Evolutionary conservation across 2,113 vertebrate species (phyloP), one percentile per base, ranked within the genome.

Genomic region (Etheostoma spectabile): DNA sequence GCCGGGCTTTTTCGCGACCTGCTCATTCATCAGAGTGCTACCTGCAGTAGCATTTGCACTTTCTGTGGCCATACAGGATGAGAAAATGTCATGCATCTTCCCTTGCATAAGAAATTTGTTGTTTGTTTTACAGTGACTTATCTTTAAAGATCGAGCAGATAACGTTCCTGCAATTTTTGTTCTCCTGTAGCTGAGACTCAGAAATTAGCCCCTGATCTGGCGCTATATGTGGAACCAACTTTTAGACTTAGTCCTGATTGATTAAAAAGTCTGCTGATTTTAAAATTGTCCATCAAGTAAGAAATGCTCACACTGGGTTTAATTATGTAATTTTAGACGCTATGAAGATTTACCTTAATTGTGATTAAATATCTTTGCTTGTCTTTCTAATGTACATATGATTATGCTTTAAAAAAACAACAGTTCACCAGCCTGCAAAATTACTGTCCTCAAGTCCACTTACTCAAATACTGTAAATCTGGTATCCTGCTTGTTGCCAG

Each of bases 1-100:
- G 86, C 69, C 2, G 42, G 75, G 67, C 75, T 85, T 84, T 83
- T 87, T 80, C 48, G 12, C 88, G 89, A 93, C 88, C 85, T 82
- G 61, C 80, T 90, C 86, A 81, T 94, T 90, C 64, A 87, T 94
- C 91, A 92, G 66, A 64, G 61, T 75, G 77, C 63, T 69, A 88
- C 83, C 83, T 79, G 75, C 81, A 75, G 68, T 77, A 65, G 74
- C 67, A 80, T 76, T 89, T 86, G 68, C 62, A 56, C 85, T 64
- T 30, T 65, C n/a, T 79, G 69, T 56, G 27, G 52, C 53, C 65
- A 45, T 45, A 18, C 11, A 59, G 14, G 60, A 70, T 24, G 46
- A 27, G 27, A 8, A 33, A 70, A 65, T 42, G 27, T 21, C 19
- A 49, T 57, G 59, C n/a, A 59, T 60, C 11, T 52, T 51, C 51